phyloP scores from a whole-genome alignment of 2,888 invertebrate species.

The Carterocephalus palaemon region DNA sequence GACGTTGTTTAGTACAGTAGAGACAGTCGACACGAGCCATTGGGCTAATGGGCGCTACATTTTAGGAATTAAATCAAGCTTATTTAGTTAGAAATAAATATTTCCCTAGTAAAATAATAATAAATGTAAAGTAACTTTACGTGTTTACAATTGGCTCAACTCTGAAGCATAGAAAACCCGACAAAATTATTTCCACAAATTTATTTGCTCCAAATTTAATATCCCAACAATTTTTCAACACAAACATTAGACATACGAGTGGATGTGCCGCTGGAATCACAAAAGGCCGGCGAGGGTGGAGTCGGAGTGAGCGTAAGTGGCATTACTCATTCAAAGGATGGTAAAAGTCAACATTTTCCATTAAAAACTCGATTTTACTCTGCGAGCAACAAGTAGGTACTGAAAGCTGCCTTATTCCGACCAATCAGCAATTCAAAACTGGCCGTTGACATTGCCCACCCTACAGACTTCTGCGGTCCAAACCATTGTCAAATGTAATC shows the following conservation, averaged over 20 bases:
- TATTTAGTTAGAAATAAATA: no score
- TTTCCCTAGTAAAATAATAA: no score
- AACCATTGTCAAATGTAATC: constrained; percentile 20
- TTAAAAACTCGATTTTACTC: constrained; percentile 46
- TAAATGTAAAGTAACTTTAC: no score
- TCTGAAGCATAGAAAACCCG: no score
- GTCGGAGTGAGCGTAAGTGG: constrained; percentile 30
- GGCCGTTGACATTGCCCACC: constrained; percentile 39
- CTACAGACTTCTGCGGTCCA: constrained; percentile 31
- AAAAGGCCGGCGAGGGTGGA: background rate
- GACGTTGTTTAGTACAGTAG: no score
- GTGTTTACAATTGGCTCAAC: no score
- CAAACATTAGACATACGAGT: background rate
- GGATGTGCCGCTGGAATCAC: constrained; percentile 12
- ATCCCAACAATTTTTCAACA: background rate
- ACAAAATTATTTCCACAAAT: no score
- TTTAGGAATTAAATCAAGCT: no score
- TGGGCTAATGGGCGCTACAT: no score
- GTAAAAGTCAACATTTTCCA: constrained; percentile 48
- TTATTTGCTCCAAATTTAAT: no score
- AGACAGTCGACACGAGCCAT: no score
- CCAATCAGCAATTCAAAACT: constrained; percentile 54
- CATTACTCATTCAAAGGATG: constrained; percentile 45
- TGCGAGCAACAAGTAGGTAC: constrained; percentile 49
- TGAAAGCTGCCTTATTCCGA: constrained; percentile 40